phyloP scores from a whole-genome alignment of 2,113 vertebrate species.

The Sylvietta virens region DNA sequence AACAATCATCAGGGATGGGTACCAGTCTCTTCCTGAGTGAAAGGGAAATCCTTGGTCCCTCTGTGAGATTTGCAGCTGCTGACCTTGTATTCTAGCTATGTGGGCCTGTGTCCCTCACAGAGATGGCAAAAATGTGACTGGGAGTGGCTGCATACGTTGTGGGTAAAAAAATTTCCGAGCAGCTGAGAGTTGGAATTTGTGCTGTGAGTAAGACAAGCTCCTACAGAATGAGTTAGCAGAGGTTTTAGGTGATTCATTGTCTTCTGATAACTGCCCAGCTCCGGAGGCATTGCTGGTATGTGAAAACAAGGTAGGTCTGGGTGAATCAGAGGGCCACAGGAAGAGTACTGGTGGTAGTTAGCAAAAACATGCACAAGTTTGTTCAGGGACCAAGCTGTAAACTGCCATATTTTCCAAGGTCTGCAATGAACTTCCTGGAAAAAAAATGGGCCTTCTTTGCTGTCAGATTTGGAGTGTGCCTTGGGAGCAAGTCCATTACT shows the following conservation, averaged over 20 bases:
- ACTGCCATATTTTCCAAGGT: background rate
- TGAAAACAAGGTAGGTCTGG: constrained; percentile 1
- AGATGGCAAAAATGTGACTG: background rate
- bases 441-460: background rate
- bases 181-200: background rate
- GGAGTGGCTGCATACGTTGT: background rate
- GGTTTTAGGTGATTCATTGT: constrained; percentile 34
- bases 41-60: background rate
- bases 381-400: background rate
- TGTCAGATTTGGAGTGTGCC: background rate
- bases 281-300: background rate
- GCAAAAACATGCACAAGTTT: background rate
- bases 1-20: background rate
- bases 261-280: constrained; percentile 34
- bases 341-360: background rate
- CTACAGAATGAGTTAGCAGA: constrained; percentile 1
- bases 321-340: background rate
- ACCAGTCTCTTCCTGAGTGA: background rate
- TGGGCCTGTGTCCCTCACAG: background rate
- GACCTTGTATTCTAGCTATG: background rate
- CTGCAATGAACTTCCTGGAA: background rate
- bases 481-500: background rate
- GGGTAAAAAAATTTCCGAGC: background rate
- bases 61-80: background rate
- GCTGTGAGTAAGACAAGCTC: background rate